phyloP scores from a whole-genome alignment of 2,888 invertebrate species.

The Notodromas monacha region DNA sequence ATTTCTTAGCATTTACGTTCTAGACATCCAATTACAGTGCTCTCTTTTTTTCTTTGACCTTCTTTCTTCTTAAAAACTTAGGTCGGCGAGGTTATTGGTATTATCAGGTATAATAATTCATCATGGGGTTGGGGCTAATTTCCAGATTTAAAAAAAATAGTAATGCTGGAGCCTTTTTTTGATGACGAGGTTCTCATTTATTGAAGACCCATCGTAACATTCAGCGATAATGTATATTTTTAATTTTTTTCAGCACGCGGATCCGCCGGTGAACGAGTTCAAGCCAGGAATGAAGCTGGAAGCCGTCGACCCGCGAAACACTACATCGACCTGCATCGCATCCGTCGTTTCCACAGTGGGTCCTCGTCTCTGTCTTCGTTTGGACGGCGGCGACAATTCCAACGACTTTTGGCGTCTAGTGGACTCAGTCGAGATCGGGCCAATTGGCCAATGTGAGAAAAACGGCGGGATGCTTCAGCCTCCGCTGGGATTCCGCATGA shows the following conservation, averaged over 20 bases:
- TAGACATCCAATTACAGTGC: too few relatives aligned
- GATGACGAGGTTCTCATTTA: too few relatives aligned
- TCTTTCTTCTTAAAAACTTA: too few relatives aligned
- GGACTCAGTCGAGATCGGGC: constrained; percentile 74
- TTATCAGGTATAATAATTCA: too few relatives aligned
- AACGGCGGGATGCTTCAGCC: constrained; percentile 76
- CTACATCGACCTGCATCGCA: constrained; percentile 81
- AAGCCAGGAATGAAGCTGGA: constrained; percentile 78
- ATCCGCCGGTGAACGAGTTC: constrained; percentile 64
- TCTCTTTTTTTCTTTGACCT: too few relatives aligned
- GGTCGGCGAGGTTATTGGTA: too few relatives aligned
- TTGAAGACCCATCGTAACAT: too few relatives aligned
- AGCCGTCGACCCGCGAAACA: constrained; percentile 70
- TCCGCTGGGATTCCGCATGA: constrained; percentile 75
- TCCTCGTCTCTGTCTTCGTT: constrained; percentile 48
- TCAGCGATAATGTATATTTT: too few relatives aligned
- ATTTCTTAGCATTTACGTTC: too few relatives aligned
- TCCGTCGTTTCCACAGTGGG: constrained; percentile 73
- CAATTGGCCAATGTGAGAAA: constrained; percentile 73
- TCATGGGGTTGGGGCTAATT: too few relatives aligned
- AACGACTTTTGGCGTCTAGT: constrained; percentile 93
- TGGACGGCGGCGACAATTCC: constrained; percentile 87
- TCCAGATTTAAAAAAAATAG: too few relatives aligned
- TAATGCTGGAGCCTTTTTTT: too few relatives aligned
- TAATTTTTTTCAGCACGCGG: constrained; percentile 17